Base-by-base conservation (phyloP, 2,797 vertebrate genomes). In the Rhinoraja longicauda region DNA sequence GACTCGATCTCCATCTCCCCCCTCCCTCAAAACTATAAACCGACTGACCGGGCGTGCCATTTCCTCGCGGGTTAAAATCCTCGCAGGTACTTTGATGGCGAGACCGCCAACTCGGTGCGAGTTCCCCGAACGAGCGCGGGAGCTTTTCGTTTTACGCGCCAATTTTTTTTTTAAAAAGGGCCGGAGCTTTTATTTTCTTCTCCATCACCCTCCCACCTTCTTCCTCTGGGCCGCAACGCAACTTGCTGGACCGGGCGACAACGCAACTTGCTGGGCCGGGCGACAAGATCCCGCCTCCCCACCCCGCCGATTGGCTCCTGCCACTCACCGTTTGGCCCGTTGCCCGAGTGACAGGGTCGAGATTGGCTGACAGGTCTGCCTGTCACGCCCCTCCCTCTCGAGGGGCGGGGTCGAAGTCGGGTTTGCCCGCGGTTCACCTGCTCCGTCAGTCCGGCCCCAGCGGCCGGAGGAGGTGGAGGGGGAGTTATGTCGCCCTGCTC, bases 211-310 rank as follows among this genome's bases (percentile, higher is more conserved):
- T 91, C 86, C 76, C 94, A 94, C 95, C 93, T 93, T 53, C 45
- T 53, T 53, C 45, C 45, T 53, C 45, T 53, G 45, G 95, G 94
- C 94, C 94, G 94, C 95, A 95, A 95, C 95, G 95, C 95, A 95
- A 95, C 95, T 95, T 94, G 94, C 93, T 94, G 94, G 94, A 93
- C 19, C 93, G 93, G 95, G 94, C 94, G 95, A 94, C 95, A 95
- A 95, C 95, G 95, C 95, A 95, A 95, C 95, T 95, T 94, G 94
- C 93, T 94, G 94, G 94, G 93, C 4, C 45, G 4, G 45, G 70
- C 4, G 19, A 0, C 24, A 6, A 21, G 93, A 94, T 94, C 62
- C 78, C 53, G 29, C 0, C 21, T 64, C 75, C 4, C 1, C 2
- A 1, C 13, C 53, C 32, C 78, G 92, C 93, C 94, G 90, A 95